Evolutionary conservation across 2,113 vertebrate genomes (phyloP).

Genomic region (Asarcornis scutulata): DNA sequence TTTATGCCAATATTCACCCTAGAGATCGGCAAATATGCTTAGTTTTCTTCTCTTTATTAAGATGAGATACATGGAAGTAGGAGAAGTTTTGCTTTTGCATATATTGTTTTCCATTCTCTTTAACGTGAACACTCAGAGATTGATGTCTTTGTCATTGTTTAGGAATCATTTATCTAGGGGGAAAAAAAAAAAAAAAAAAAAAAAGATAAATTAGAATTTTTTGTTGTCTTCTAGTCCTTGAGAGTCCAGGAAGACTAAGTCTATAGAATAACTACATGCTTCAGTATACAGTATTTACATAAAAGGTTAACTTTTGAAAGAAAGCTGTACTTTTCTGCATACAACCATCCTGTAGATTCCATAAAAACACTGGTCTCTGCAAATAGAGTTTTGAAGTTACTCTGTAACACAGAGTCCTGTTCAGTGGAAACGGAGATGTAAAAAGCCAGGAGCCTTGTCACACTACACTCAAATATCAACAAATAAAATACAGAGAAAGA

Average conservation of each 20-base stretch:
- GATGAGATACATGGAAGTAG: not conserved
- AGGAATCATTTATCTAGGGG: not conserved
- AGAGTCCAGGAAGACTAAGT: not conserved
- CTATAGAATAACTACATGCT: not conserved
- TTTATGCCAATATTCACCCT: not conserved
- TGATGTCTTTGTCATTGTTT: not conserved
- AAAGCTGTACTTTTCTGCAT: not conserved
- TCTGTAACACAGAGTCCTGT: fast-evolving
- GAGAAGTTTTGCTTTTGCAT: not conserved
- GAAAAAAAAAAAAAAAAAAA: not conserved
- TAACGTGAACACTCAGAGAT: not conserved
- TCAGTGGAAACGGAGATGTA: not conserved
- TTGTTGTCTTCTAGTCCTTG: not conserved
- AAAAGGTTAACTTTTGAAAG: not conserved
- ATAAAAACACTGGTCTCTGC: not conserved
- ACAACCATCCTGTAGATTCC: not conserved
- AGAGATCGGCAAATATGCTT: not conserved
- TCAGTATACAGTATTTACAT: not conserved
- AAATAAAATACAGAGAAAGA: not conserved
- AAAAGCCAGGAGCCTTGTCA: not conserved
- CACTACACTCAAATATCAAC: fast-evolving
- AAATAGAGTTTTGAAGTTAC: not conserved
- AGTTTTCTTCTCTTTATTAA: not conserved
- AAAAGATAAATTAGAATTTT: not conserved
- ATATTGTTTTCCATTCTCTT: not conserved